These are phyloP conservation scores for Psilopsiagon aurifrons DNA, from an alignment of 2,113 vertebrate genomes.

Conservation along the genomic window DNA sequence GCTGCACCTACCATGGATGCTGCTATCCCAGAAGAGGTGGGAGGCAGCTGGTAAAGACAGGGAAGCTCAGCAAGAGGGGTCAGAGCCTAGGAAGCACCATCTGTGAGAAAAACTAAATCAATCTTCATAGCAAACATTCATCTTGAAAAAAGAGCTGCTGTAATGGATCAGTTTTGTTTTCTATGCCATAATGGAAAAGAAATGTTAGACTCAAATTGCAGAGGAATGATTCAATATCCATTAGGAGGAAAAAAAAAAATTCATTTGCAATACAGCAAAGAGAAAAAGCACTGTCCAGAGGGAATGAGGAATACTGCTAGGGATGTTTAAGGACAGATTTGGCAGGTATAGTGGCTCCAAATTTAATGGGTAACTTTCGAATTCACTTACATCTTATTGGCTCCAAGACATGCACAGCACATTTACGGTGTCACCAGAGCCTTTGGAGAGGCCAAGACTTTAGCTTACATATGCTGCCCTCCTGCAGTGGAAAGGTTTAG, in stretches of 20 bases:
- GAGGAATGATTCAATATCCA: background rate
- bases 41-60: background rate
- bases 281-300: background rate
- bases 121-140: background rate
- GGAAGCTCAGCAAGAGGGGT: background rate
- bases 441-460: background rate
- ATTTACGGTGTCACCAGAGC: background rate
- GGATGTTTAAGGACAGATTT: background rate
- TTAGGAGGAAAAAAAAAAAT: background rate
- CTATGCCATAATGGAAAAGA: background rate
- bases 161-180: background rate
- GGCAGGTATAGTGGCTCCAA: background rate
- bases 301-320: background rate
- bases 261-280: background rate
- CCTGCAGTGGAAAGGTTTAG: background rate
- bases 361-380: background rate
- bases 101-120: background rate
- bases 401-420: accelerated
- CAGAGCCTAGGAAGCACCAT: background rate
- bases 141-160: background rate
- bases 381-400: background rate
- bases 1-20: background rate
- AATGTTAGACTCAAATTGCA: background rate
- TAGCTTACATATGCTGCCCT: background rate
- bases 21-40: background rate